A percentile compares a stretch with the other conserved stretches of the same genome.
Conservation (phyloP, 2,888 invertebrate genomes). For the Diarsia rubi region DNA sequence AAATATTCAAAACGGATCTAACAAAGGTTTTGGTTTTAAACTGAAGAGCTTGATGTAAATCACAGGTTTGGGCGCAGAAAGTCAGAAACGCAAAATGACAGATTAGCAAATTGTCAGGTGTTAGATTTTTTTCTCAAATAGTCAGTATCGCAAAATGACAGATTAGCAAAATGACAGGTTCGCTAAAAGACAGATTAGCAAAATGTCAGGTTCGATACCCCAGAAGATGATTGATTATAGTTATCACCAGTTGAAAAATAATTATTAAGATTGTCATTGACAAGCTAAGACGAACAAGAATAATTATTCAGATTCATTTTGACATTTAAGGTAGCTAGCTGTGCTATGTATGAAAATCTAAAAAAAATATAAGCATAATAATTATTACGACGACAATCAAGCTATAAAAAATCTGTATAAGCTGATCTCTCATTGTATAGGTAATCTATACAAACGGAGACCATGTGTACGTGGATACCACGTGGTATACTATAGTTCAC, state of each 20-base stretch:
- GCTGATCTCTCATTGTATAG: background rate
- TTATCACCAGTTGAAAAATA: background rate
- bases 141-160: too few relatives aligned
- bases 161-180: too few relatives aligned
- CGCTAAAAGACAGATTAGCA: too few relatives aligned
- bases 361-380: background rate
- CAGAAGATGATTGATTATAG: rapidly evolving
- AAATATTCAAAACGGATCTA: background rate
- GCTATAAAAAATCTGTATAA: too few relatives aligned
- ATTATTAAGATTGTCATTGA: background rate
- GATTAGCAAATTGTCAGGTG: too few relatives aligned
- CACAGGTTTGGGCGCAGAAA: too few relatives aligned
- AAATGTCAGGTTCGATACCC: too few relatives aligned
- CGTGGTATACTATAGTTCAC: background rate
- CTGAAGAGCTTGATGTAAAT: too few relatives aligned
- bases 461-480: background rate
- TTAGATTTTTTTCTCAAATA: too few relatives aligned
- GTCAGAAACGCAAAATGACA: too few relatives aligned
- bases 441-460: background rate
- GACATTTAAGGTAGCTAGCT: background rate
- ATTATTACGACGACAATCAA: too few relatives aligned
- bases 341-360: background rate
- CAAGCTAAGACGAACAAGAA: background rate
- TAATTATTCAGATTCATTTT: background rate
- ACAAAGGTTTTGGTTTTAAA: background rate